Conservation (phyloP, 1,140 invertebrate genomes). For the Cecropterus lyciades region DNA sequence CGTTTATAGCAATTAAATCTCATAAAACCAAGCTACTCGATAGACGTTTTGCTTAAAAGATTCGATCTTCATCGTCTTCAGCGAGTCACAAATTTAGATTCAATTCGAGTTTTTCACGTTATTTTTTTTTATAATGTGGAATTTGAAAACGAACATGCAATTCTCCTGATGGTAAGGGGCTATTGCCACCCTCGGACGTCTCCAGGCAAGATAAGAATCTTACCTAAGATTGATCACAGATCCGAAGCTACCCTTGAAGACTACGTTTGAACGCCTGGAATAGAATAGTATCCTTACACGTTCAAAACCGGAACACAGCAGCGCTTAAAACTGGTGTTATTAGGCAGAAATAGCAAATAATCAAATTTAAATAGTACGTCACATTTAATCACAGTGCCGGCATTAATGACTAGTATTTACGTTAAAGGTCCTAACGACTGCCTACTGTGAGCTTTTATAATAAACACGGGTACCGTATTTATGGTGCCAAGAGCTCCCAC, state of each 20-base stretch:
- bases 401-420: background rate
- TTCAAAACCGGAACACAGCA: too few species aligned
- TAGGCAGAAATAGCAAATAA: too few species aligned
- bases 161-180: too few species aligned
- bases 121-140: too few species aligned
- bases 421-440: slow-evolving; percentile 42
- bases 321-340: too few species aligned
- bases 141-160: too few species aligned
- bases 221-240: too few species aligned
- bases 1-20: background rate
- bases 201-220: too few species aligned
- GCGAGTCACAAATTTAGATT: background rate
- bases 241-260: too few species aligned
- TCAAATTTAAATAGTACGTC: background rate
- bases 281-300: too few species aligned
- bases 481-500: slow-evolving; percentile 42
- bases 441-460: slow-evolving; percentile 50
- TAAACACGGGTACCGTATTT: slow-evolving; percentile 54
- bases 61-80: background rate
- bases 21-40: background rate
- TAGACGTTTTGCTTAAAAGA: background rate
- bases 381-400: background rate
- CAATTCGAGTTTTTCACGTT: background rate
- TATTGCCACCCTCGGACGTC: too few species aligned
- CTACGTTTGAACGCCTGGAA: too few species aligned